Evolutionary conservation across 2,113 vertebrate species (phyloP), one percentile per base, ranked within the genome.

Genomic region (Halichoerus grypus): DNA sequence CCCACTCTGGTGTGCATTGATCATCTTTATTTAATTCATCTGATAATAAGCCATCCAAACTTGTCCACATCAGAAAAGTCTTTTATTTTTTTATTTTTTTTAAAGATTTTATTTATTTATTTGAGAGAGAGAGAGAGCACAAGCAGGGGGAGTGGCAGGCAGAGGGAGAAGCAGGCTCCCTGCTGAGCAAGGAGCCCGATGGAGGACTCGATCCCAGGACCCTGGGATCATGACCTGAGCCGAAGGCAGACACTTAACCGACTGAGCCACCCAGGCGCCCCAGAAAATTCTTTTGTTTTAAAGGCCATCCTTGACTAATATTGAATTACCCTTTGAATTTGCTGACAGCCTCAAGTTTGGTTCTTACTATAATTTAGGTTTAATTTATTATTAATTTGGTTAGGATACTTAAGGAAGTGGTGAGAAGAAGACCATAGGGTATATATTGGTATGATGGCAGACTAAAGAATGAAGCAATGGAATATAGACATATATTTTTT

Each of bases 31-130:
- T 88, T 96, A 91, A 84, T 93, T 81, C 42, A 77, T 63, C 59
- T 92, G 46, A 33, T 91, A 89, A 89, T 65, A 92, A 84, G 42
- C 57, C 71, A 51, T 88, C 42, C 72, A 87, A 42, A 94, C 57
- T 72, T 91, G 11, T 24, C 51, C 22, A 26, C 36, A 94, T 81
- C 61, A 84, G 39, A 83, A 72, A 72, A n/a, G 90, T 97, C 91
- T 90, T 96, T 93, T 55, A 49, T 67, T 95, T 88, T 67, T 95
- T 88, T 79, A 84, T 92, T 97, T 88, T 90, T 96, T 95, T 55
- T 8, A 46, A 46, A 46, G 46, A 46, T 46, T 46, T 46, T 46
- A 46, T 46, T 46, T 46, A 46, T 46, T 46, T 46, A 46, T 46
- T 46, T 46, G 46, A 46, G 46, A 46, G 46, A 46, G 42, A 42